These are phyloP conservation scores for Pseudopleuronectes americanus DNA, from an alignment of 2,797 vertebrate species.

Conservation along the genomic window DNA sequence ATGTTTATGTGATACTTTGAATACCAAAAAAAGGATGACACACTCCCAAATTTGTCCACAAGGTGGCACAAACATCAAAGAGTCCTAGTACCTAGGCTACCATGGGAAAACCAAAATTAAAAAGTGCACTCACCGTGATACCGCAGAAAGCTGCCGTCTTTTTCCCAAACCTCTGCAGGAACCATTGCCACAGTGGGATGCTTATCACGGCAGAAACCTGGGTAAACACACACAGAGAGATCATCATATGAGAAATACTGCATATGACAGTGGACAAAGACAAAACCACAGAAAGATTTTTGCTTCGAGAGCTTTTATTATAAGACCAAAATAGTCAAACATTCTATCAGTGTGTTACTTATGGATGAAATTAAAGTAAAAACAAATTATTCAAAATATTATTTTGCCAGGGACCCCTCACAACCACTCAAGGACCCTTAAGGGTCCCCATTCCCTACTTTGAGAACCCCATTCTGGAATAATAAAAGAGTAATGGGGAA, in stretches of 20 bases:
- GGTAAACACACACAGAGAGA: neutral
- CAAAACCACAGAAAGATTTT: no score
- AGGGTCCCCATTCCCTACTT: no score
- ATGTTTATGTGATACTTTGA: neutral
- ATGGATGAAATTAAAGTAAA: no score
- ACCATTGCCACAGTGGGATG: conserved; percentile 96
- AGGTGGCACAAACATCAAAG: conserved; percentile 44
- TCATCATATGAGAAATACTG: neutral
- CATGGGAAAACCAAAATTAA: conserved; percentile 20
- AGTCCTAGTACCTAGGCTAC: neutral
- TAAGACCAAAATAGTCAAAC: no score
- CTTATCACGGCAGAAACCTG: conserved; percentile 93
- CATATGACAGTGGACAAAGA: no score
- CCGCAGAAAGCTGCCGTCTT: conserved; percentile 91
- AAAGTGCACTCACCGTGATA: conserved; percentile 87
- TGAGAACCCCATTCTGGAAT: neutral
- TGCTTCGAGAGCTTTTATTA: no score
- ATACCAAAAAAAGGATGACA: neutral
- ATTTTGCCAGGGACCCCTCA: no score
- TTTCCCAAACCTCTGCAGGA: conserved; percentile 93
- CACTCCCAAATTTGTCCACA: conserved; percentile 40
- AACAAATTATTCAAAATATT: no score
- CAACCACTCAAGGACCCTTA: no score
- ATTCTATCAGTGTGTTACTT: no score
- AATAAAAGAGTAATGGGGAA: neutral